These are phyloP conservation scores for Anas flavirostris DNA, from an alignment of 2,797 vertebrate genomes.

Conservation along the genomic window DNA sequence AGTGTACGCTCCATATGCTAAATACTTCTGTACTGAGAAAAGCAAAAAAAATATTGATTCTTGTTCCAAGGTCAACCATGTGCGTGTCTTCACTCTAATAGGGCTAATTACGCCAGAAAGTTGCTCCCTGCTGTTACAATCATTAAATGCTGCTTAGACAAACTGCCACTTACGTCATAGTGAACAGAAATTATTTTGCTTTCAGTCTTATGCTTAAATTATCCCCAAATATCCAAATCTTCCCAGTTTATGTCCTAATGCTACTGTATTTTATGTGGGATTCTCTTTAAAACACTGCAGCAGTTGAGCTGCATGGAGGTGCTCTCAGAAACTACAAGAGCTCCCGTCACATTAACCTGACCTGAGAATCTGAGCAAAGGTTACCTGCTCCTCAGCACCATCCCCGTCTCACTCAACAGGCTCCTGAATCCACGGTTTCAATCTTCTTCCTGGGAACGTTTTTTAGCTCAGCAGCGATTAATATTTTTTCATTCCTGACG, in stretches of 20 bases:
- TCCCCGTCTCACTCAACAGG: background rate
- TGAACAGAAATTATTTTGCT: background rate
- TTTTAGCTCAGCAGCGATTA: constrained; percentile 21
- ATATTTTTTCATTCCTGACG: constrained; percentile 31
- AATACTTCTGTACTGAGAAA: background rate
- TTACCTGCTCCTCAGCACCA: background rate
- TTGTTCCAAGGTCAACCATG: constrained; percentile 6
- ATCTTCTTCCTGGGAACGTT: background rate
- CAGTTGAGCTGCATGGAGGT: background rate
- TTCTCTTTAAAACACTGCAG: background rate
- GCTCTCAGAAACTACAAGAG: background rate
- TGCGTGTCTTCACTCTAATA: background rate
- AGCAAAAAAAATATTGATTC: background rate
- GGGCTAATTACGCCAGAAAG: background rate
- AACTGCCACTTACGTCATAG: background rate
- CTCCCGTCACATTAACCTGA: background rate
- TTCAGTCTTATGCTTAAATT: background rate
- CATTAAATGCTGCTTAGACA: constrained; percentile 10
- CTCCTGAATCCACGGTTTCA: background rate
- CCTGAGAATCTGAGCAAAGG: background rate
- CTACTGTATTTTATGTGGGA: background rate
- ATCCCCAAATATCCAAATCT: background rate
- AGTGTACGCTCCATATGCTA: fast-evolving
- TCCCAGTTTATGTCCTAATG: background rate
- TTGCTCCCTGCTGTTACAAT: background rate